These are phyloP conservation scores for Benthosema pterotum DNA, from an alignment of 2,797 vertebrate genomes.

Conservation along the genomic window DNA sequence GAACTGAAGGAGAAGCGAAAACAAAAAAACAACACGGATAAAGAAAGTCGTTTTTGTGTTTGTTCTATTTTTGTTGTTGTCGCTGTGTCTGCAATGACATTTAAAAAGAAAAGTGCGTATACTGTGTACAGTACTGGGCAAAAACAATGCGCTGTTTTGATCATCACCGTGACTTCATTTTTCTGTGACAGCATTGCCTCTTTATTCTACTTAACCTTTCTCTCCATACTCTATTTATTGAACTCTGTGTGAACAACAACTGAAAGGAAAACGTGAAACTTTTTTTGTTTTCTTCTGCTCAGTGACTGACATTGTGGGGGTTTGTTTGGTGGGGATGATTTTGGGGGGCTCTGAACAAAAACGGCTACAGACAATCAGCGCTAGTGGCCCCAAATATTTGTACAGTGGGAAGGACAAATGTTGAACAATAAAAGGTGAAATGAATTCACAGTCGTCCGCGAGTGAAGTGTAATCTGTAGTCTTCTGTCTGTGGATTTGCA, in stretches of 20 bases:
- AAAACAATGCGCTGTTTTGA: slow-evolving; percentile 9
- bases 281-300: slow-evolving; percentile 7
- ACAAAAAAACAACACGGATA: no score
- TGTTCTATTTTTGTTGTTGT: no score
- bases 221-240: slow-evolving; percentile 28
- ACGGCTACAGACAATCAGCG: slow-evolving; percentile 68
- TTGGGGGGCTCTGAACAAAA: slow-evolving; percentile 30
- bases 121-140: background rate
- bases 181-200: slow-evolving; percentile 3
- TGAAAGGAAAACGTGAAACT: slow-evolving; percentile 3
- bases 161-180: slow-evolving; percentile 11
- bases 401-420: slow-evolving; percentile 25
- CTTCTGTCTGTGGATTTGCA: background rate
- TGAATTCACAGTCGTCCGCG: slow-evolving; percentile 43
- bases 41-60: slow-evolving; percentile 10
- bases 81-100: background rate
- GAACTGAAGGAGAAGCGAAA: background rate
- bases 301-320: slow-evolving; percentile 12
- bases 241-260: slow-evolving; percentile 37
- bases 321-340: background rate
- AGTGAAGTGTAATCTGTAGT: slow-evolving; percentile 27
- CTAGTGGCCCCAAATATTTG: slow-evolving; percentile 63
- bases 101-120: slow-evolving; percentile 11
- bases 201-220: slow-evolving; percentile 25
- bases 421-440: slow-evolving; percentile 68